Evolutionary conservation across 2,888 invertebrate genomes (phyloP), one percentile per base, ranked within the genome.

Genomic region (Cephus pulcher): DNA sequence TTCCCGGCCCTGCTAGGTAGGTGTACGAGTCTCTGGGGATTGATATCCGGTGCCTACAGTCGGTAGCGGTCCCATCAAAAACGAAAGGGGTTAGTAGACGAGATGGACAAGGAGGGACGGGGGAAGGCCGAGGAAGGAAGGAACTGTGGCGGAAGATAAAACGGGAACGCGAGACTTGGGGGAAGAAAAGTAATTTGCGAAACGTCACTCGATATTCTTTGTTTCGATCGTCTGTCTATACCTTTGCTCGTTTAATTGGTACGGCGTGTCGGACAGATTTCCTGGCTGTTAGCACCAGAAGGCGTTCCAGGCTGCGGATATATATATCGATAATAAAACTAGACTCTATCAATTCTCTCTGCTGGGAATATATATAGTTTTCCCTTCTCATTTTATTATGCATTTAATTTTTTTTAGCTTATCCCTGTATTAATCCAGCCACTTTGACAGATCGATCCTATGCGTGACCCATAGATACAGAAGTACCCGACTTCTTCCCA

Each of bases 111-210:
- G 56, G 56, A 56, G 1, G 23, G 9, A 9, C 56, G 23, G 56
- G 33, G 33, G 9, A 56, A 1, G 23, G 56, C 23, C 15, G 9
- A 23, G 56, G 56, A 56, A 23, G 56, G 6, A 56, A 56, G 23
- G 23, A 23, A 56, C 56, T 56, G 56, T 75, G 56, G 34, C 69
- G 76, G 75, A 70, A 74, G 34, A 23, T n/a, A 76, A 70, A 74
- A n/a, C 69, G 34, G 37, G 34, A 69, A 69, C 15, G 12, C 15
- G 75, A 75, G 75, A 73, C 35, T 40, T 77, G 30, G 69, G 37
- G 40, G 76, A 74, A 80, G 82, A 84, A 84, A 85, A 87, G 85
- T 86, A 87, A 88, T 88, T 85, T 85, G 85, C 84, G 83, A 85
- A 83, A 85, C 84, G 85, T 84, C 85, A 84, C 81, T 82, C 78